Base-by-base conservation (phyloP, 2,113 vertebrate species). In the Odontophorus gujanensis region DNA sequence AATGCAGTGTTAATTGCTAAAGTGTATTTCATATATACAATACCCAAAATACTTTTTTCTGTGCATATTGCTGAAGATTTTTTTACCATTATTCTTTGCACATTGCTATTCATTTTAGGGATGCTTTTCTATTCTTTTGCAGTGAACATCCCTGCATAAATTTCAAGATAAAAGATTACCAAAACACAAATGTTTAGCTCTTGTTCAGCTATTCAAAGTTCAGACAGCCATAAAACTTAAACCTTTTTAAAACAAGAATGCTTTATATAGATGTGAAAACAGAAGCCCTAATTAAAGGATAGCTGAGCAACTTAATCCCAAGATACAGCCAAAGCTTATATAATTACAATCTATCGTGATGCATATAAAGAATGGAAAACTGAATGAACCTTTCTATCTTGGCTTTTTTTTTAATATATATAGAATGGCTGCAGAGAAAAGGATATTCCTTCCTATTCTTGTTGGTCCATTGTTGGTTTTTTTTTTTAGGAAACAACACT, bases 401-500 rank as follows among this genome's bases (percentile, higher is more conserved):
- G 42, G 32, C 53, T 50, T 34, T 36, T 45, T 45, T 47, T 13
- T 30, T 53, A 53, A 6, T 25, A 61, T 38, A 61, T 25, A 62
- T 21, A 21, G 11, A 68, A 28, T 1, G 65, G 71, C 78, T 93
- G 24, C 74, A 89, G 71, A 80, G 58, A 69, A 86, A 71, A 90
- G 76, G 68, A 83, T 53, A 93, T 19, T 92, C 53, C 75, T 66
- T 45, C 38, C 43, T 88, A 72, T 95, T 94, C 74, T 51, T 3
- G 2, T 58, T 38, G 36, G 9, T 55, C 30, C 16, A 11, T 5
- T 66, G 45, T 1, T 73, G 48, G 0, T 40, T 40, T n/a, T 32
- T 57, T 87, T 85, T 95, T 92, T 85, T 51, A 87, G 81, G 81
- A 93, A 93, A 81, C 81, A 94, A 85, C 67, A 32, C 4, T 65